Conservation (phyloP, 2,113 vertebrate species). For the Riparia riparia region DNA sequence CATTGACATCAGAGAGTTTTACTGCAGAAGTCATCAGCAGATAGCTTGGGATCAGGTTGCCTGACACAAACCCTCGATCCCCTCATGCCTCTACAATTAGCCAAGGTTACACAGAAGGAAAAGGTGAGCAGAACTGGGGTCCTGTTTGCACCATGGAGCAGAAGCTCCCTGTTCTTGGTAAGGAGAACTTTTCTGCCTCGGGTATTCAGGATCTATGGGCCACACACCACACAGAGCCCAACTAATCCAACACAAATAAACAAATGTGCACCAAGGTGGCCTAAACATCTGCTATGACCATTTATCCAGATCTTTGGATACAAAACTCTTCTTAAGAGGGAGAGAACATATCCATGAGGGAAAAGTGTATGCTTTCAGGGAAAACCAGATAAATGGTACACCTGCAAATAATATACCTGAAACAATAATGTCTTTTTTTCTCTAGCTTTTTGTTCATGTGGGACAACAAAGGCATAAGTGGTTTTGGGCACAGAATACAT, state of each 20-base stretch:
- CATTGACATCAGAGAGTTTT: not conserved
- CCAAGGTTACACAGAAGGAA: not conserved
- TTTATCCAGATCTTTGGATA: not conserved
- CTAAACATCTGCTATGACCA: conserved; percentile 12
- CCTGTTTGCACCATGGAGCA: not conserved
- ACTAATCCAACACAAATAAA: not conserved
- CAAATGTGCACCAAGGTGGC: not conserved
- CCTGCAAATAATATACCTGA: not conserved
- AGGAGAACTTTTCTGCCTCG: not conserved
- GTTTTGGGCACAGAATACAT: not conserved
- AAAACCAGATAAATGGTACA: not conserved
- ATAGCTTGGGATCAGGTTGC: not conserved
- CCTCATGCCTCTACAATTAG: not conserved
- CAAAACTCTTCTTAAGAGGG: not conserved
- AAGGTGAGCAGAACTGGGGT: not conserved
- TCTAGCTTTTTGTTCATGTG: not conserved
- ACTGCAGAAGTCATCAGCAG: not conserved
- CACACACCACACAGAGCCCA: not conserved
- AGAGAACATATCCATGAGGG: not conserved
- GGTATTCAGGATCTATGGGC: not conserved
- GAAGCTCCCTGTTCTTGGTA: not conserved
- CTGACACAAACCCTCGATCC: not conserved
- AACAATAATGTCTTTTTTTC: not conserved
- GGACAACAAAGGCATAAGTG: not conserved
- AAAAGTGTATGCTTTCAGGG: not conserved